A percentile compares a stretch with the other conserved stretches of the same genome.
phyloP scores from a whole-genome alignment of 2,113 vertebrate species.

The Gymnocephalus cernua region DNA sequence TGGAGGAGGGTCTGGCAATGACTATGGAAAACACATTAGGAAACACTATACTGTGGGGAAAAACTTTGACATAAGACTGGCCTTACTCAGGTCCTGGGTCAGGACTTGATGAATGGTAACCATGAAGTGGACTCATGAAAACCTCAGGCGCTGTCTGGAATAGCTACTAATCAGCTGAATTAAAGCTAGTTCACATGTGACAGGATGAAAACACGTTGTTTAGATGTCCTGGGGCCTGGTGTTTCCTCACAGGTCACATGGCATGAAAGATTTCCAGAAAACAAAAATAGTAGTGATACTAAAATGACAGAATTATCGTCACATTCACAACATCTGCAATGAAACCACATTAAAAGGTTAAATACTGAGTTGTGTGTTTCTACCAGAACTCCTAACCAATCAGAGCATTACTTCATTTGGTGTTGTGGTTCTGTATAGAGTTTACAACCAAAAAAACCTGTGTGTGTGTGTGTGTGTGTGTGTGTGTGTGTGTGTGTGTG shows the following conservation, averaged over 20 bases:
- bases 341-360: not conserved
- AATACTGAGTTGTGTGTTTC: not conserved
- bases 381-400: constrained; percentile 40
- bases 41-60: not conserved
- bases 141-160: not conserved
- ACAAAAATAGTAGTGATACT: not conserved
- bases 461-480: constrained; percentile 18
- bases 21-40: not conserved
- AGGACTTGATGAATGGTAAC: not conserved
- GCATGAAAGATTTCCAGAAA: not conserved
- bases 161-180: not conserved
- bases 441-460: constrained; percentile 1
- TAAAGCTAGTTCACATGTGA: not conserved
- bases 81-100: not conserved
- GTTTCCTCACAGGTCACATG: constrained; percentile 15
- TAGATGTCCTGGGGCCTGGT: not conserved
- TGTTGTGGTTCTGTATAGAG: constrained; percentile 3
- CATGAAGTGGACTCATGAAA: not conserved
- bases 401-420: constrained; percentile 1
- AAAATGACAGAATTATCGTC: constrained; percentile 10
- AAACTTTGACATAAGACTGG: not conserved
- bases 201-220: not conserved
- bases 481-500: constrained; percentile 17
- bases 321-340: constrained; percentile 28
- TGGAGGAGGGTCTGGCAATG: no score